Conservation (phyloP, 2,797 vertebrate genomes). For the Pipistrellus kuhlii region DNA sequence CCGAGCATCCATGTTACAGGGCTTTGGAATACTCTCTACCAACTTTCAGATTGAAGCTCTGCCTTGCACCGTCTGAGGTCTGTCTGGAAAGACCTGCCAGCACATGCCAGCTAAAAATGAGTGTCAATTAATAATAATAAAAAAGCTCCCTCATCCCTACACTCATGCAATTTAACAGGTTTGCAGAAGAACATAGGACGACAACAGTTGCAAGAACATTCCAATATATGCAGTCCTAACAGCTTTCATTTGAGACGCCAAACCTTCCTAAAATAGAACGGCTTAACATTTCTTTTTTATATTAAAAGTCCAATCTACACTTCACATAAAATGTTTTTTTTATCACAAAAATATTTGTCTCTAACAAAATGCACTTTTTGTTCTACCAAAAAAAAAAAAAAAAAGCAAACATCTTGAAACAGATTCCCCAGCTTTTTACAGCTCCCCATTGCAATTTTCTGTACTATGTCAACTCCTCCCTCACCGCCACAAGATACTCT, state of each 20-base stretch:
- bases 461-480: slow-evolving; percentile 35
- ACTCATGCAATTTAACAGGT: slow-evolving; percentile 85
- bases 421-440: slow-evolving; percentile 74
- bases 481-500: slow-evolving; percentile 77
- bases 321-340: slow-evolving; percentile 81
- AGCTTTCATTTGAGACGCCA: slow-evolving; percentile 86
- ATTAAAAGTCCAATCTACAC: slow-evolving; percentile 83
- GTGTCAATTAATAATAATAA: slow-evolving; percentile 89
- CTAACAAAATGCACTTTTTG: slow-evolving; percentile 81
- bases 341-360: slow-evolving; percentile 83
- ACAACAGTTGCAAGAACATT: slow-evolving; percentile 84
- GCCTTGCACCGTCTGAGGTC: slow-evolving; percentile 78
- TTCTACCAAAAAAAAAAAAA: slow-evolving; percentile 71
- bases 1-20: slow-evolving; percentile 81
- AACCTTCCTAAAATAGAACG: slow-evolving; percentile 85
- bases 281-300: slow-evolving; percentile 82
- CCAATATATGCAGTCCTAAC: slow-evolving; percentile 81
- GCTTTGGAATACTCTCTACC: slow-evolving; percentile 85
- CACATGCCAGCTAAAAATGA: slow-evolving; percentile 88
- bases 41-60: slow-evolving; percentile 86
- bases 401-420: slow-evolving; percentile 76
- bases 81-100: slow-evolving; percentile 87
- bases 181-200: slow-evolving; percentile 83
- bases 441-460: slow-evolving; percentile 69
- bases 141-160: slow-evolving; percentile 83